Evolutionary conservation across 2,797 vertebrate genomes (phyloP).

Genomic region (Chelon auratus): DNA sequence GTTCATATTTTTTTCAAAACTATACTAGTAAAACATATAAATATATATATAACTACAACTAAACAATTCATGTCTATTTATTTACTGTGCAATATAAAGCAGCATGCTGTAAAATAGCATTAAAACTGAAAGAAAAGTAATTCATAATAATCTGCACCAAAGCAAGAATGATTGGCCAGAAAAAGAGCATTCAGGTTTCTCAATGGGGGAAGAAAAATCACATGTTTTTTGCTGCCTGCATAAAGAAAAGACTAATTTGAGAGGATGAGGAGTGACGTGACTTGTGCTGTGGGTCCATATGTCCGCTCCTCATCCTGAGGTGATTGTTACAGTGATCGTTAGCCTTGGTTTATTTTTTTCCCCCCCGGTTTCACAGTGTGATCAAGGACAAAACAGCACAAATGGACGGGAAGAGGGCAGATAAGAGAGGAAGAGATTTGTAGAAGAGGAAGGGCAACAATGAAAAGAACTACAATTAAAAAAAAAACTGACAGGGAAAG

Average conservation of each 20-base stretch:
- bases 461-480: background rate
- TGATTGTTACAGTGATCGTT: constrained; percentile 15
- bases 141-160: background rate
- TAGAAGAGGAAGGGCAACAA: background rate
- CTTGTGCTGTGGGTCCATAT: constrained; percentile 10
- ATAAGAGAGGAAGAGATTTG: background rate
- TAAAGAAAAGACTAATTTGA: background rate
- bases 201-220: background rate
- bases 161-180: background rate
- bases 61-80: background rate
- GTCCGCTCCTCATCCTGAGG: constrained; percentile 16
- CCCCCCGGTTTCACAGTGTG: background rate
- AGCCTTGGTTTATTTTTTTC: background rate
- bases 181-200: background rate
- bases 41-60: background rate
- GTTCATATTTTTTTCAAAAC: background rate
- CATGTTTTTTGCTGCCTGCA: constrained; percentile 1
- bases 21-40: background rate
- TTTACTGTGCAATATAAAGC: background rate
- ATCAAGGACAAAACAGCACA: constrained; percentile 23
- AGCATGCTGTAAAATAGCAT: background rate
- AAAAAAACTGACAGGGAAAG: too few relatives aligned
- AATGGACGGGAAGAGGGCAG: constrained; percentile 2
- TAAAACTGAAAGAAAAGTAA: background rate
- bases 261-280: background rate